Evolutionary conservation across 2,797 vertebrate species (phyloP).

Genomic region (Heteromormyrus szaboi): DNA sequence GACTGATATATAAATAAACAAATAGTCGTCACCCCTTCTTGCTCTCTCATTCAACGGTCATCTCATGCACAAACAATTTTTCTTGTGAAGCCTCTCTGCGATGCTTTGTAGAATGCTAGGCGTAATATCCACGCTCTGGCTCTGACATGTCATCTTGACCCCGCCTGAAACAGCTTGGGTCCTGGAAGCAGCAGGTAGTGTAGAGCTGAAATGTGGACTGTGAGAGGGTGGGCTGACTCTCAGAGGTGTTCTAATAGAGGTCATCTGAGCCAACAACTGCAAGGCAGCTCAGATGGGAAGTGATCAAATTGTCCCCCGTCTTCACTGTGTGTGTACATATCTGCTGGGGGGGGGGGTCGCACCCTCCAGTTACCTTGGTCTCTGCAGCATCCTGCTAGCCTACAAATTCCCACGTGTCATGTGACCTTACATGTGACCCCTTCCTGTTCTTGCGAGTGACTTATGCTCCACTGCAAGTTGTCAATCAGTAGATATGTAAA

Average conservation of each 20-base stretch:
- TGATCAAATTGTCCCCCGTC: not conserved
- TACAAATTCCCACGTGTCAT: not conserved
- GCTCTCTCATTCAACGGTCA: not conserved
- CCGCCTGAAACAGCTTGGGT: not conserved
- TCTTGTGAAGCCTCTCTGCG: not conserved
- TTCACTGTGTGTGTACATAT: not conserved
- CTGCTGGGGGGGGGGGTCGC: not conserved
- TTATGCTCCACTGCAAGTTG: not conserved
- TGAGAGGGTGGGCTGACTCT: not conserved
- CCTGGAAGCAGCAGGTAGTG: not conserved
- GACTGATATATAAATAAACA: slow-evolving; percentile 11
- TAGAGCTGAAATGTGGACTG: not conserved
- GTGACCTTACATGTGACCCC: not conserved
- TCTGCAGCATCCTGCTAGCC: not conserved
- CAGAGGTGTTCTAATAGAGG: not conserved
- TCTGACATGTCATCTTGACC: not conserved
- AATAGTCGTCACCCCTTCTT: not conserved
- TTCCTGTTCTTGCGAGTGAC: not conserved
- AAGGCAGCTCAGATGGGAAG: not conserved
- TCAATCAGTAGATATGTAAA: not conserved
- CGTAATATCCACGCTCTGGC: not conserved
- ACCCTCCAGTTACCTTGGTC: not conserved
- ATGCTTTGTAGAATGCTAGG: not conserved
- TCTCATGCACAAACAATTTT: not conserved
- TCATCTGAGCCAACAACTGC: not conserved